These are phyloP conservation scores for Tipula vernalis DNA, from an alignment of 2,888 invertebrate species.

Conservation along the genomic window DNA sequence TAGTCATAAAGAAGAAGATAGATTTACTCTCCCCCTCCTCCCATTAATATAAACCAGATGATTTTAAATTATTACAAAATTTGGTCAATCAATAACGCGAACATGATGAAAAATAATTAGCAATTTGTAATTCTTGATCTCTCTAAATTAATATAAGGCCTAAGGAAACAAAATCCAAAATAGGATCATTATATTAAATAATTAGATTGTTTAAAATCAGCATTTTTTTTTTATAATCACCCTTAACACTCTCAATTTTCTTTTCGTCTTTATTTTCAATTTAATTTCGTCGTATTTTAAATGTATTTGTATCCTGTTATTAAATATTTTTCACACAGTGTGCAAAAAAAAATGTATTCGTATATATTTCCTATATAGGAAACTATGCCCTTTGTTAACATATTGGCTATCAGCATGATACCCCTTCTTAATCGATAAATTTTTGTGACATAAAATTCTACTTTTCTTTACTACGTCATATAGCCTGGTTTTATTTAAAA, in stretches of 20 bases:
- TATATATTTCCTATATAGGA: background rate
- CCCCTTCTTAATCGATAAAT: background rate
- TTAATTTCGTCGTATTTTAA: background rate
- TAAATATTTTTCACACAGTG: background rate
- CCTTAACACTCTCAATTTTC: background rate
- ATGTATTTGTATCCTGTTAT: background rate
- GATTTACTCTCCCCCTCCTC: background rate
- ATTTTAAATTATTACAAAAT: background rate
- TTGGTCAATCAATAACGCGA: background rate
- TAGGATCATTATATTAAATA: background rate
- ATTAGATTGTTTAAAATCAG: background rate
- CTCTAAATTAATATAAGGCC: background rate
- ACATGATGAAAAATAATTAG: background rate
- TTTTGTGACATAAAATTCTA: background rate
- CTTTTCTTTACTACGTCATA: background rate
- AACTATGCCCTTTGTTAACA: background rate
- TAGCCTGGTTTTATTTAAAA: background rate
- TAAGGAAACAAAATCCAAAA: background rate
- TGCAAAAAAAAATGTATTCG: background rate
- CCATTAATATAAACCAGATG: background rate
- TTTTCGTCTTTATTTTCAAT: background rate
- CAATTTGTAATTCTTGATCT: background rate
- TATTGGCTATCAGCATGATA: background rate
- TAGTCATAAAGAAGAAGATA: background rate
- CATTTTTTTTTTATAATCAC: background rate